A percentile compares a stretch with the other conserved stretches of the same genome.
phyloP scores from a whole-genome alignment of 2,888 invertebrate species.

The Drosophila rellima region DNA sequence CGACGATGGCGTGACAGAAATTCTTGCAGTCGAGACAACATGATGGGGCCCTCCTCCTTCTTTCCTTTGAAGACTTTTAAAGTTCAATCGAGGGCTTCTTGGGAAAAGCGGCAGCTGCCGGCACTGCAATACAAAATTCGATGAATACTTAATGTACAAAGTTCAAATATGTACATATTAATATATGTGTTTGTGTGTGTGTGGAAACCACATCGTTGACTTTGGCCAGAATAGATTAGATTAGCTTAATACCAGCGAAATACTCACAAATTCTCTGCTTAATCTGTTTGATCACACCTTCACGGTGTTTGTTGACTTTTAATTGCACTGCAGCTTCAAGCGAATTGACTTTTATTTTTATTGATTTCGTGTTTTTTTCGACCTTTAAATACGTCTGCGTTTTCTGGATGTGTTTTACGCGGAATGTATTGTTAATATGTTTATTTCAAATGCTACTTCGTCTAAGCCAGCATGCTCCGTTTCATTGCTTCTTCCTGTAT shows the following conservation, averaged over 20 bases:
- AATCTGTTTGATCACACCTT: conserved; percentile 9
- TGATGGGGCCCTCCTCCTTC: conserved; percentile 74
- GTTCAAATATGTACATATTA: conserved; percentile 57
- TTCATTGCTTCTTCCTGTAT: conserved; percentile 11
- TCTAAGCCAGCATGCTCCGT: conserved; percentile 43
- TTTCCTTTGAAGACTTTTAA: conserved; percentile 22
- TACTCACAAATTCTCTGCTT: conserved; percentile 37
- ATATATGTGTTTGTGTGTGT: conserved; percentile 22
- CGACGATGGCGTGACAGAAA: conserved; percentile 93
- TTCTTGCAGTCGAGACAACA: conserved; percentile 91
- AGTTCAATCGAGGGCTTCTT: conserved; percentile 36
- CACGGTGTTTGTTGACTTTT: conserved; percentile 2
- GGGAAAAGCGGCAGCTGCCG: conserved; percentile 73
- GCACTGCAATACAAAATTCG: conserved; percentile 41
- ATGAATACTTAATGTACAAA: conserved; percentile 76
- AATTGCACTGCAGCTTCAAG: conserved; percentile 3
- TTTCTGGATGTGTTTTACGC: conserved; percentile 6
- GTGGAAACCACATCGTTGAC: conserved; percentile 40
- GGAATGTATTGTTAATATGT: conserved; percentile 51
- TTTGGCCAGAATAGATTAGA: conserved; percentile 49
- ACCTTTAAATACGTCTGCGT: conserved; percentile 2
- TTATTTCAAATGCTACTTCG: conserved; percentile 2
- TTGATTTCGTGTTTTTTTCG: conserved; percentile 36
- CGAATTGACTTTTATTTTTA: conserved; percentile 34
- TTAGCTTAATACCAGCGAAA: conserved; percentile 37